Evolutionary conservation across 2,888 invertebrate species (phyloP), one percentile per base, ranked within the genome.

Genomic region (Villa cingulata): DNA sequence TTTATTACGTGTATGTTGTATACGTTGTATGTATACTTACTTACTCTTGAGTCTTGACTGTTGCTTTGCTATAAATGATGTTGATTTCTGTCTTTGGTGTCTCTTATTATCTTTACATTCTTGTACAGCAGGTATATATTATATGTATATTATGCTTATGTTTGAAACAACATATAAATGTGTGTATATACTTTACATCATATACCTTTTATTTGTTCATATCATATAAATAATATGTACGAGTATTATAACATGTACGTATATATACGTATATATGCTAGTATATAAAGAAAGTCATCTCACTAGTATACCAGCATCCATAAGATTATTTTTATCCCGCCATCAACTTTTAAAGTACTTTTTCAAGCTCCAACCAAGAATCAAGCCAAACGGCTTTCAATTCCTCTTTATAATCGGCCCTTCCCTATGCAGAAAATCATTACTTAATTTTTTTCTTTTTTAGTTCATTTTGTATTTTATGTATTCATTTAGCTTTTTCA

Each of bases 361-460:
- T 29, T 12, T 32, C 12, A 32, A 32, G 29, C 29, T 32, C 29
- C 29, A 32, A 32, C 29, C 12, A 32, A 32, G 29, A 32, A 32
- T 32, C 29, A 32, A 32, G 12, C 29, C 29, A 32, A 32, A 32
- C 29, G 29, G 12, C 12, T 32, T 32, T 32, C 29, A 32, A 32
- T 32, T 32, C 29, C 12, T 32, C 29, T 32, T 12, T 32, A 17
- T 37, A 41, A 27, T 37, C 37, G 37, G 41, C 46, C 46, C 46
- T 46, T 46, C 42, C 46, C 46, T 42, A 29, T 27, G 37, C 46
- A 41, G 41, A 46, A 42, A 46, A 32, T 32, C 29, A 32, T 32
- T 12, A 12, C 12, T 32, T 12, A n/a, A n/a, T n/a, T n/a, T n/a
- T n/a, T n/a, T n/a, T n/a, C n/a, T n/a, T n/a, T n/a, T n/a, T n/a